Evolutionary conservation across 2,113 vertebrate species (phyloP).

Genomic region (Chitala chitala): DNA sequence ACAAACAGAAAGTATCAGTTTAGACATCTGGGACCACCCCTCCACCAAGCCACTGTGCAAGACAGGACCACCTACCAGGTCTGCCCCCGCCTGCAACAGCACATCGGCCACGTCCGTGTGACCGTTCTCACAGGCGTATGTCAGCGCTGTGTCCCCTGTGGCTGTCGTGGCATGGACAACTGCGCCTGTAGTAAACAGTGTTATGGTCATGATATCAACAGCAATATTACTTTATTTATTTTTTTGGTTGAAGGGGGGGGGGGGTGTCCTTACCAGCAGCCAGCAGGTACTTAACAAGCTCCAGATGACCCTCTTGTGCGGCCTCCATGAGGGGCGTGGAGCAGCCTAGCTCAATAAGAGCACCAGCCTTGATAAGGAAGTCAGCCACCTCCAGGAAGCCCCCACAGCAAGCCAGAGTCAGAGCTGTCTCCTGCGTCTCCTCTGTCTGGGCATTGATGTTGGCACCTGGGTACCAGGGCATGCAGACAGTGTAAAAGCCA

Average conservation of each 20-base stretch:
- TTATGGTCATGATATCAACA: not conserved
- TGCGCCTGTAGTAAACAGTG: constrained; percentile 65
- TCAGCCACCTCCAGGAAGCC: constrained; percentile 97
- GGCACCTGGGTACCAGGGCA: constrained; percentile 66
- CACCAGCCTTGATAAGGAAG: constrained; percentile 96
- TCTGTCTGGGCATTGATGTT: constrained; percentile 99
- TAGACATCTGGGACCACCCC: not conserved
- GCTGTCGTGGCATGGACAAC: constrained; percentile 95
- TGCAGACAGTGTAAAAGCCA: no score
- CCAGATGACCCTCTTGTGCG: constrained; percentile 94
- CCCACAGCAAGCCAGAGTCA: constrained; percentile 94
- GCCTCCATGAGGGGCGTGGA: constrained; percentile 98
- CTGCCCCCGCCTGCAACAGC: constrained; percentile 90
- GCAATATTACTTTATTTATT: no score
- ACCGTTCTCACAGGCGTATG: constrained; percentile 98
- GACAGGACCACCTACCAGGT: constrained; percentile 72
- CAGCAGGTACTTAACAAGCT: constrained; percentile 94
- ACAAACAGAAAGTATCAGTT: constrained; percentile 8
- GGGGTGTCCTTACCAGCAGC: constrained; percentile 73
- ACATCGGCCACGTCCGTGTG: constrained; percentile 97
- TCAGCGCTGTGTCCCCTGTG: constrained; percentile 92
- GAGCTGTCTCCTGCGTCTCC: constrained; percentile 94
- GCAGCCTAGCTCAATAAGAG: constrained; percentile 94
- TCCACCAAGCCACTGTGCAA: not conserved
- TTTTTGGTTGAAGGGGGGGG: no score